Base-by-base conservation (phyloP, 23 tunicate genomes). In the Trididemnum miniatum region DNA sequence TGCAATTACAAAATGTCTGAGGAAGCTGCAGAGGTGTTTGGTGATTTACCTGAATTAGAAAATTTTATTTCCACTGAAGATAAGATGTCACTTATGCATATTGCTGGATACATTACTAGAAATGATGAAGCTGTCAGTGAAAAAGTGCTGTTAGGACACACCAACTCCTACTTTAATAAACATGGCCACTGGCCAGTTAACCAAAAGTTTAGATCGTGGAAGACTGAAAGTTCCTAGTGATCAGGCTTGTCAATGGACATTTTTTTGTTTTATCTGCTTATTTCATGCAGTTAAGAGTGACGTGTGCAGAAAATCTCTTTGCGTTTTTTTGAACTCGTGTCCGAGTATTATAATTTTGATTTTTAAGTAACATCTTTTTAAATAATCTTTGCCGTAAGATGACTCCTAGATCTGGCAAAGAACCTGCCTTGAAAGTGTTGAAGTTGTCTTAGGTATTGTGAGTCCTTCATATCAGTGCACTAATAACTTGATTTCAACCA, bases 21-120 rank as follows among this genome's bases (percentile, higher is more conserved):
- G 29, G 29, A 69, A 38, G 59, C 22, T 73, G 26, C 32, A 15
- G 79, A 73, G 30, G 38, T 73, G n/a, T 73, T 73, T 39, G 79
- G 38, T 40, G 30, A 30, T 20, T 39, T 73, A 59, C 59, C 79
- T 2, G 31, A 73, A 1, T 29, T 73, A 3, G 79, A 73, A 27
- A 1, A 18, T 2, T 73, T 40, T n/a, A 40, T 73, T 20, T 59
- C 57, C 22, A 25, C 15, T 37, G 79, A 73, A 1, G 59, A 27
- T 2, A 40, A 38, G 20, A 73, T 73, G 79, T 4, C 79, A 5
- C 31, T 73, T 24, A 7, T 67, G 9, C 38, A 67, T 22, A 67
- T 32, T 67, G 37, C 75, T 4, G 37, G 75, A 22, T 30, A 67
- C n/a, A 38, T 67, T 31, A 9, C 18, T 3, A 12, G n/a, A 67